Evolutionary conservation across 2,888 invertebrate genomes (phyloP).

Genomic region (Noctua janthe): DNA sequence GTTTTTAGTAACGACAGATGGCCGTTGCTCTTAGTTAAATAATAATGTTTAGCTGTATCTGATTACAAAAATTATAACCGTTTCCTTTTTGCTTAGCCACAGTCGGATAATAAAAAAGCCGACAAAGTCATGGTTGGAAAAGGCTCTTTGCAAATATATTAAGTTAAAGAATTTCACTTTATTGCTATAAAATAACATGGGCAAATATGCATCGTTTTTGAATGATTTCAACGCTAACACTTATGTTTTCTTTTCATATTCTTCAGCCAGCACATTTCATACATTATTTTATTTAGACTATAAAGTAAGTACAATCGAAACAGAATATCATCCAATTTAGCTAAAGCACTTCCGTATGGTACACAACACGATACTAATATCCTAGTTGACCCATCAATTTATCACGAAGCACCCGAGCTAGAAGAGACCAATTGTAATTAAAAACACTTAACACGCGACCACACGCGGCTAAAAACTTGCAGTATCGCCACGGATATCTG

Average conservation of each 20-base stretch:
- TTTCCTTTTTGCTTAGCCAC: too few relatives aligned
- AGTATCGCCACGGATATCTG: slow-evolving; percentile 20
- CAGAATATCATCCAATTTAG: neutral
- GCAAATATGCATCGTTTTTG: too few relatives aligned
- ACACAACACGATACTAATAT: slow-evolving; percentile 12
- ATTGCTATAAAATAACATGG: neutral
- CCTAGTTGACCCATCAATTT: slow-evolving; percentile 47
- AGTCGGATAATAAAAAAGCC: too few relatives aligned
- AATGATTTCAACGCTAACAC: neutral
- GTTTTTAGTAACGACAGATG: neutral
- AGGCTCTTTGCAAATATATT: too few relatives aligned
- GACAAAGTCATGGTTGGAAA: too few relatives aligned
- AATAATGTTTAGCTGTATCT: too few relatives aligned
- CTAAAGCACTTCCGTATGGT: neutral
- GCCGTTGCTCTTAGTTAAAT: neutral
- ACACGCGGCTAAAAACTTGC: slow-evolving; percentile 21
- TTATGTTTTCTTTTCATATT: neutral
- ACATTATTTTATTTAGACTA: neutral
- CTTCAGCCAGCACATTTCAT: neutral
- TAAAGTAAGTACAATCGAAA: neutral
- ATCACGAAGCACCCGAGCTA: slow-evolving; percentile 7
- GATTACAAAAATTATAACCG: too few relatives aligned
- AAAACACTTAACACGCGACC: slow-evolving; percentile 41
- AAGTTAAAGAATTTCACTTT: neutral
- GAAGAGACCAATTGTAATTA: slow-evolving; percentile 38